phyloP scores from a whole-genome alignment of 2,888 invertebrate species.

The Drosophila trichaetosa region DNA sequence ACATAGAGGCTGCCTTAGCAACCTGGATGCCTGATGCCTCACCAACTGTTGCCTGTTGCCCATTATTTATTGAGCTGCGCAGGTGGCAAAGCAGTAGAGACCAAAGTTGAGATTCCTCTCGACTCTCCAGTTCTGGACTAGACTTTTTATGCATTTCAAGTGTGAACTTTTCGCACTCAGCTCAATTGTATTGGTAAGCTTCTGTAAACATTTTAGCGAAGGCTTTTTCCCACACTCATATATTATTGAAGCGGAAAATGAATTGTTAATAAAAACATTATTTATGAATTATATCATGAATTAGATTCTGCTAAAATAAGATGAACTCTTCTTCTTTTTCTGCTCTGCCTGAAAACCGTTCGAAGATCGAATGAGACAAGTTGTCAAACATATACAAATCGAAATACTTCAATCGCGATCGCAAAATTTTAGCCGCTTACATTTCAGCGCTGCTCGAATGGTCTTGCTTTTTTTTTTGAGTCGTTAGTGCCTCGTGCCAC shows the following conservation, averaged over 20 bases:
- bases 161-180: conserved; percentile 29
- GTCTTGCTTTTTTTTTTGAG: background rate
- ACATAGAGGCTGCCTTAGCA: background rate
- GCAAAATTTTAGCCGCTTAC: conserved; percentile 5
- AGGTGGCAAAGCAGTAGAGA: conserved; percentile 62
- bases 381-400: conserved; percentile 37
- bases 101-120: conserved; percentile 17
- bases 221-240: background rate
- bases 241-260: background rate
- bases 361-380: conserved; percentile 2
- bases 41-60: background rate
- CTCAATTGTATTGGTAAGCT: conserved; percentile 3
- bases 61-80: conserved; percentile 76
- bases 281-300: background rate
- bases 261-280: background rate
- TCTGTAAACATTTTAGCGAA: background rate
- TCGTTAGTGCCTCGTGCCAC: conserved; percentile 51
- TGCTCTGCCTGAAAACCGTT: background rate
- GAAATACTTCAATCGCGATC: background rate
- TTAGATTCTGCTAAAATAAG: background rate
- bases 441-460: conserved; percentile 5
- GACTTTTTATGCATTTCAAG: conserved; percentile 11
- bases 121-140: conserved; percentile 1
- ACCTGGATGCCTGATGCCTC: background rate
- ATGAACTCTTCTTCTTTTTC: background rate